Conservation (phyloP, 1,140 invertebrate genomes). For the Drosophila carrolli region DNA sequence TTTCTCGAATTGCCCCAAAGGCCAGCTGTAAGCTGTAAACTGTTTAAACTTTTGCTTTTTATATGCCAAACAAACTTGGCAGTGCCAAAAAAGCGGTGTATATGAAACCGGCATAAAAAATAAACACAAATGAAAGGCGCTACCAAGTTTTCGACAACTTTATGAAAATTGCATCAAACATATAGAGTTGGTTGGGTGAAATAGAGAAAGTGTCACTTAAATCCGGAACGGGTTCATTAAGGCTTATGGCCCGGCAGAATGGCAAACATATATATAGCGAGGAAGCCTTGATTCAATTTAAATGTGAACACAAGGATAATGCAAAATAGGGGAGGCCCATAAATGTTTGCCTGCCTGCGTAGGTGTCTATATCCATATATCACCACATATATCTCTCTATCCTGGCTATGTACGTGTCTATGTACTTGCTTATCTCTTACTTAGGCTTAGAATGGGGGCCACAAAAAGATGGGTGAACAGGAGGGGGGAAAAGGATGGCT, state of each 20-base stretch:
- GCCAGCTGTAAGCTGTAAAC: constrained; percentile 57
- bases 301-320: constrained; percentile 47
- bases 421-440: constrained; percentile 54
- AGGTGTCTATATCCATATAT: constrained; percentile 28
- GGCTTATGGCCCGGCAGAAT: constrained; percentile 12
- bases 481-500: not conserved
- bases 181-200: not conserved
- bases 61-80: constrained; percentile 32
- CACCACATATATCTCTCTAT: constrained; percentile 20
- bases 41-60: constrained; percentile 70
- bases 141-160: constrained; percentile 30
- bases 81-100: constrained; percentile 9
- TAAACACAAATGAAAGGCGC: constrained; percentile 22
- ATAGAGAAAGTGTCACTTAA: constrained; percentile 29
- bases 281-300: constrained; percentile 65
- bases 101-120: constrained; percentile 18
- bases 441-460: constrained; percentile 31
- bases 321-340: constrained; percentile 16
- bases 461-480: constrained; percentile 6
- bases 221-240: constrained; percentile 18
- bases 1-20: constrained; percentile 16
- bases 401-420: constrained; percentile 2
- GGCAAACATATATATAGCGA: constrained; percentile 3
- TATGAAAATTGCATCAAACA: constrained; percentile 34
- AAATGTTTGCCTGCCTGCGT: constrained; percentile 51